A percentile compares a stretch with the other conserved stretches of the same genome.
Evolutionary conservation across 2,888 invertebrate species (phyloP).

Genomic region (Perithous albicinctus): DNA sequence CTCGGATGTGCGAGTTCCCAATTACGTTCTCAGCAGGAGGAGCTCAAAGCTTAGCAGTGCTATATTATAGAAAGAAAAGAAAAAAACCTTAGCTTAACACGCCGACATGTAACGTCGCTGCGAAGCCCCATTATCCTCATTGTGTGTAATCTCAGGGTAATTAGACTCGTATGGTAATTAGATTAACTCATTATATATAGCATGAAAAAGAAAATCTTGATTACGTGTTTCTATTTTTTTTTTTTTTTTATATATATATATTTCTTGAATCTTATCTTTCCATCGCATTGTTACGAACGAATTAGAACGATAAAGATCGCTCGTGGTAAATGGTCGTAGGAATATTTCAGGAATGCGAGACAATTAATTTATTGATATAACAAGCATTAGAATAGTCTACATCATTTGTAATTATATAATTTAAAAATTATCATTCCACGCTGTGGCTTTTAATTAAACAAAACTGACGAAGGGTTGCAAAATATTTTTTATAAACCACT

Average conservation of each 20-base stretch:
- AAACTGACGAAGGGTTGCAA: too few species aligned
- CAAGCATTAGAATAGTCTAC: too few species aligned
- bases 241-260: too few species aligned
- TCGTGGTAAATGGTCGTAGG: conserved; percentile 14
- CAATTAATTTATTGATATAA: conserved; percentile 10
- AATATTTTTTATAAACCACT: not conserved
- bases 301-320: conserved; percentile 36
- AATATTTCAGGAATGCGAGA: not conserved
- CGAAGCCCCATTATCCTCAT: conserved; percentile 64
- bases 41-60: conserved; percentile 23
- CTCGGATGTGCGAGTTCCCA: conserved; percentile 55
- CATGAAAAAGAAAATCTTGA: conserved; percentile 52
- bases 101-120: conserved; percentile 61
- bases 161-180: conserved; percentile 65
- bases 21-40: conserved; percentile 65
- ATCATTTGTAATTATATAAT: not conserved
- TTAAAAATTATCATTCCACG: too few species aligned
- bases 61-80: conserved; percentile 59
- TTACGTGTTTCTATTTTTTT: conserved; percentile 28
- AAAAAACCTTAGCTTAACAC: conserved; percentile 53
- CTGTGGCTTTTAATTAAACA: too few species aligned
- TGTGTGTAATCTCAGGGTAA: conserved; percentile 63
- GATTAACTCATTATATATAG: conserved; percentile 53
- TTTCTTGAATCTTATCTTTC: not conserved
- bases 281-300: conserved; percentile 18